Conservation (phyloP, 2,888 invertebrate species). For the Ormia ochracea region DNA sequence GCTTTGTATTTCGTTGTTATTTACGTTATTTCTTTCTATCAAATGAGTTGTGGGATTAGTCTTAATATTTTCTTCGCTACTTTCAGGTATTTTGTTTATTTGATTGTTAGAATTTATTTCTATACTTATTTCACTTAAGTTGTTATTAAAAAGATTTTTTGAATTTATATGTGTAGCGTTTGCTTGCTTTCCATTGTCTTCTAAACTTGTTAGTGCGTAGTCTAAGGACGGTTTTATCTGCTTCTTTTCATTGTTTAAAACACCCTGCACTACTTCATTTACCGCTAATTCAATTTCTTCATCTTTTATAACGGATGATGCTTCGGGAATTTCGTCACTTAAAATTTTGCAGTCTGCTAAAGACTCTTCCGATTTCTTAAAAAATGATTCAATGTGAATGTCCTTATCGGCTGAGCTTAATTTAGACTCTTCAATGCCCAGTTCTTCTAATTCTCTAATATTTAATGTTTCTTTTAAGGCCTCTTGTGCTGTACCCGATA, state of each 20-base stretch:
- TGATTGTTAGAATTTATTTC: slow-evolving; percentile 69
- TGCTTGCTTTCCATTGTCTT: slow-evolving; percentile 2
- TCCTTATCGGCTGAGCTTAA: slow-evolving; percentile 71
- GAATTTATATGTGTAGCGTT: slow-evolving; percentile 72
- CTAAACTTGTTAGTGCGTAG: slow-evolving; percentile 7
- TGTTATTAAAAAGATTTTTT: slow-evolving; percentile 73
- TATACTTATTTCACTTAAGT: slow-evolving; percentile 44
- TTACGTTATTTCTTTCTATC: slow-evolving; percentile 66
- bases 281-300: slow-evolving; percentile 79
- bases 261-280: slow-evolving; percentile 78
- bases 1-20: slow-evolving; percentile 69
- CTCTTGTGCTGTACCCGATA: slow-evolving; percentile 67
- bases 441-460: slow-evolving; percentile 72
- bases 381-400: slow-evolving; percentile 78
- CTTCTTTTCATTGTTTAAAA: slow-evolving; percentile 77
- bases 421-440: slow-evolving; percentile 69
- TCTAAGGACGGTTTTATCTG: slow-evolving; percentile 62
- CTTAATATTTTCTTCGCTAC: slow-evolving; percentile 64
- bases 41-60: slow-evolving; percentile 76
- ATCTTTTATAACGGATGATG: slow-evolving; percentile 78
- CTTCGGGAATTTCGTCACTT: slow-evolving; percentile 70
- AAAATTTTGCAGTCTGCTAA: slow-evolving; percentile 77
- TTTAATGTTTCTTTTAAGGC: slow-evolving; percentile 77
- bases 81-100: slow-evolving; percentile 14
- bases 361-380: slow-evolving; percentile 78